These are phyloP conservation scores for Monochamus saltuarius DNA, from an alignment of 1,140 invertebrate species.

Conservation along the genomic window DNA sequence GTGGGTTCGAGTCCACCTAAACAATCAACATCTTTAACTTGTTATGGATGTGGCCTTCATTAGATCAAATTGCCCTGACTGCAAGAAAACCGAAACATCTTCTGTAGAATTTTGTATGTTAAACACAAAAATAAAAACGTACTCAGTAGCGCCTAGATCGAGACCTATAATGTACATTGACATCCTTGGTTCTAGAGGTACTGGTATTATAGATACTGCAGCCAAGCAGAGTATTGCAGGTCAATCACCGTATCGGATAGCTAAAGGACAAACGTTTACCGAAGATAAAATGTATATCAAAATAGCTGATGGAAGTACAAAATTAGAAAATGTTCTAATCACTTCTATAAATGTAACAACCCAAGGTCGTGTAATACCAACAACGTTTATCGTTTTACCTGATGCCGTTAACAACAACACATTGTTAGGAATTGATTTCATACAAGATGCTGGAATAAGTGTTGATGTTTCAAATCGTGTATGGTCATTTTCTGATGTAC, in stretches of 20 bases:
- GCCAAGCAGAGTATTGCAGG: constrained; percentile 1
- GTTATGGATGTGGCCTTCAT: constrained; percentile 16
- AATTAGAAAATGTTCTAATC: background rate
- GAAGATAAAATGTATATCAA: background rate
- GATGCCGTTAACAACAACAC: background rate
- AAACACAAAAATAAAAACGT: background rate
- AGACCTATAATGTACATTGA: constrained; percentile 5
- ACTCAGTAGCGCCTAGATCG: background rate
- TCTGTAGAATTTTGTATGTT: background rate
- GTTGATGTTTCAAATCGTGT: background rate
- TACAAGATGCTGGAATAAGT: background rate
- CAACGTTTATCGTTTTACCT: background rate
- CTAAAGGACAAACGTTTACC: constrained; percentile 1
- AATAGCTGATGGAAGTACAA: constrained; percentile 5
- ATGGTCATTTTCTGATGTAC: background rate
- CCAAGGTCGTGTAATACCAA: background rate
- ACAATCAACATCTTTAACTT: background rate
- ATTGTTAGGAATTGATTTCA: background rate
- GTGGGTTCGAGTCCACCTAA: background rate
- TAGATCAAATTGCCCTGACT: constrained; percentile 15
- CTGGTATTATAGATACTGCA: constrained; percentile 8
- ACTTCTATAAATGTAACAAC: background rate
- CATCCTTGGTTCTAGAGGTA: background rate
- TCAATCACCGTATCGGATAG: background rate
- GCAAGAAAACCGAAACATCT: constrained; percentile 3